Percentiles rank a stretch among this genome's conserved stretches.
These are phyloP conservation scores for Diplazon laetatorius DNA, from an alignment of 2,888 invertebrate species.

Conservation along the genomic window DNA sequence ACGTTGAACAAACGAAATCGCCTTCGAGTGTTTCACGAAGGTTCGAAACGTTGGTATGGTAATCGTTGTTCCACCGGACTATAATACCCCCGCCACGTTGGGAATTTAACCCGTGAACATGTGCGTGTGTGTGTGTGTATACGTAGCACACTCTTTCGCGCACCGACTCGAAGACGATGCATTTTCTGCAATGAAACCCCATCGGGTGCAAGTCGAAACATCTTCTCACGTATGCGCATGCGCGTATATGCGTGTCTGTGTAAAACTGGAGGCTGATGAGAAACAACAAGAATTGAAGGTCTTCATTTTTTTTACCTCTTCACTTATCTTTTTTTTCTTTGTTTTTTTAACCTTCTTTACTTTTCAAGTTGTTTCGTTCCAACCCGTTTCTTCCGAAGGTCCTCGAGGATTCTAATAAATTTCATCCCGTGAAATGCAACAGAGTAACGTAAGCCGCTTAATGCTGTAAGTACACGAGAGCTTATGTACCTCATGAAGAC, in stretches of 20 bases:
- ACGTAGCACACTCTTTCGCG: too few species aligned
- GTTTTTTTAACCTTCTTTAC: background rate
- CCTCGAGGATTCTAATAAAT: background rate
- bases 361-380: background rate
- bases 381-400: background rate
- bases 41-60: slow-evolving; percentile 53
- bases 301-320: background rate
- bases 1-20: slow-evolving; percentile 47
- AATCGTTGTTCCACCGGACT: slow-evolving; percentile 53
- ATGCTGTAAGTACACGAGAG: too few species aligned
- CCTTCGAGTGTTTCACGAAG: slow-evolving; percentile 35
- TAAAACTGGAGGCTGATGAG: background rate
- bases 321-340: background rate
- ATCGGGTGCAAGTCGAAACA: background rate
- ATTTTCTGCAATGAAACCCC: slow-evolving; percentile 4
- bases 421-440: background rate
- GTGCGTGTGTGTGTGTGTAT: background rate
- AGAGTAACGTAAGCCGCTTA: too few species aligned
- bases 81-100: slow-evolving; percentile 42
- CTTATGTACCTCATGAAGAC: too few species aligned
- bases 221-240: background rate
- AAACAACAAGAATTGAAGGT: background rate
- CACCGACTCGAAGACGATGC: background rate
- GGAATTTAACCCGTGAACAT: slow-evolving; percentile 50
- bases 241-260: background rate